phyloP scores from a whole-genome alignment of 2,888 invertebrate species.

The Eudemis profundana region DNA sequence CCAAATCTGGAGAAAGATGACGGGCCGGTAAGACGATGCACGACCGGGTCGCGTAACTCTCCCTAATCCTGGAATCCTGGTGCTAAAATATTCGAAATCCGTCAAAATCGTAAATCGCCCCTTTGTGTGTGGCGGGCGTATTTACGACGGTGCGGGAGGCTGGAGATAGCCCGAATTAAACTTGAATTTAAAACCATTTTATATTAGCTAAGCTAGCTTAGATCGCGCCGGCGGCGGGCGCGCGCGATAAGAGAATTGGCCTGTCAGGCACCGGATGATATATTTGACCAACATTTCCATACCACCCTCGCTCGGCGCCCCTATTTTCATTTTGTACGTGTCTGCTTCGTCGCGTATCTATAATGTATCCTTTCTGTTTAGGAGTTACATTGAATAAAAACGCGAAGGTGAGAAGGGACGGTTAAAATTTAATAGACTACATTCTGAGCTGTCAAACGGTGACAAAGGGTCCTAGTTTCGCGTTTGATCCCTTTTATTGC shows the following conservation, averaged over 20 bases:
- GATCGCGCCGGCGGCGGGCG: constrained; percentile 85
- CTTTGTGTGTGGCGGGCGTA: constrained; percentile 76
- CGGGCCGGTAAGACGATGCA: constrained; percentile 33
- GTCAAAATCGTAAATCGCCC: constrained; percentile 84
- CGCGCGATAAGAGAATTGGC: constrained; percentile 94
- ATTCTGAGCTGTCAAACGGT: constrained; percentile 69
- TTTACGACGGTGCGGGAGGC: constrained; percentile 72
- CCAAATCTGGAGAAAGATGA: constrained; percentile 41
- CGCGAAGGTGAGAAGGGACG: constrained; percentile 72
- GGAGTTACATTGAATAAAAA: constrained; percentile 79
- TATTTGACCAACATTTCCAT: constrained; percentile 96
- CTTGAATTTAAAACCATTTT: constrained; percentile 86
- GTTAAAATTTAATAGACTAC: constrained; percentile 75
- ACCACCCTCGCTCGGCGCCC: constrained; percentile 74
- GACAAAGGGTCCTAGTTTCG: constrained; percentile 56
- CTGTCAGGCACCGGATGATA: constrained; percentile 95
- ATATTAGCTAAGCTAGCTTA: constrained; percentile 86
- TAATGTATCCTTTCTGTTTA: constrained; percentile 82
- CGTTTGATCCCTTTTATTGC: constrained; percentile 53
- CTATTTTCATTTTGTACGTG: constrained; percentile 86
- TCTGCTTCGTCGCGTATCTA: constrained; percentile 80
- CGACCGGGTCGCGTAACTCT: constrained; percentile 56
- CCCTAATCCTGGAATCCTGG: constrained; percentile 63
- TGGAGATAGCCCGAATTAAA: constrained; percentile 84
- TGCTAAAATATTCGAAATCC: constrained; percentile 80